A percentile compares a stretch with the other conserved stretches of the same genome.
phyloP scores from a whole-genome alignment of 2,888 invertebrate species.

The Harpagoxenus sublaevis region DNA sequence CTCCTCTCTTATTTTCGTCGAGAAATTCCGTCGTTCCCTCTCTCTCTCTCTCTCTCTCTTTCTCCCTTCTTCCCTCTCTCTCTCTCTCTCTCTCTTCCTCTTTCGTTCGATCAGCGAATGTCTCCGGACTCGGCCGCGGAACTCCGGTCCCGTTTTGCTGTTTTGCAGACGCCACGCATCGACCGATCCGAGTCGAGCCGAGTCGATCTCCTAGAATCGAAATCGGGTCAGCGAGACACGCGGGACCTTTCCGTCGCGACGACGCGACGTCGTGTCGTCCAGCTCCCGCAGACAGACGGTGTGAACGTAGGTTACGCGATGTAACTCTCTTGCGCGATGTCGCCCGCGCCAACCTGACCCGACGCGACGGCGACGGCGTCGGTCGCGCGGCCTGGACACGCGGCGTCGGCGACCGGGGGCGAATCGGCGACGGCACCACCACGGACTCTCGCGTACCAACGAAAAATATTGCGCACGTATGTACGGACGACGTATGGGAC shows the following conservation, averaged over 20 bases:
- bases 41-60: background rate
- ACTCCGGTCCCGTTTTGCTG: background rate
- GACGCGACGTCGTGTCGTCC: background rate
- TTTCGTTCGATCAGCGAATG: background rate
- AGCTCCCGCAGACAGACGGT: background rate
- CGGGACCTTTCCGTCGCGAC: background rate
- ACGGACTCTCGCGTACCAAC: constrained; percentile 11
- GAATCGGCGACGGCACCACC: constrained; percentile 1
- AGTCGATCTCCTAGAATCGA: background rate
- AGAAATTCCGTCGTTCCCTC: constrained; percentile 5
- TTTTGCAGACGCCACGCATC: background rate
- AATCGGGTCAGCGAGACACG: constrained; percentile 4
- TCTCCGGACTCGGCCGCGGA: background rate
- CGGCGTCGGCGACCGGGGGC: background rate
- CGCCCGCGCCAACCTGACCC: background rate
- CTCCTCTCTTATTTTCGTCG: constrained; percentile 55
- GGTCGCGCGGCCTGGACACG: background rate
- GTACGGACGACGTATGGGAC: constrained; percentile 62
- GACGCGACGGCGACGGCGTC: background rate
- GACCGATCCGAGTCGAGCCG: background rate
- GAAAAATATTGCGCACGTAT: constrained; percentile 71
- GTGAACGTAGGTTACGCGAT: background rate
- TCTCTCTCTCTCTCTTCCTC: background rate
- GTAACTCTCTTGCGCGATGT: background rate
- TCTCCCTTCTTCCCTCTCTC: background rate